phyloP scores from a whole-genome alignment of 1,140 invertebrate species.

The Pseudomyrmex flavicornis region DNA sequence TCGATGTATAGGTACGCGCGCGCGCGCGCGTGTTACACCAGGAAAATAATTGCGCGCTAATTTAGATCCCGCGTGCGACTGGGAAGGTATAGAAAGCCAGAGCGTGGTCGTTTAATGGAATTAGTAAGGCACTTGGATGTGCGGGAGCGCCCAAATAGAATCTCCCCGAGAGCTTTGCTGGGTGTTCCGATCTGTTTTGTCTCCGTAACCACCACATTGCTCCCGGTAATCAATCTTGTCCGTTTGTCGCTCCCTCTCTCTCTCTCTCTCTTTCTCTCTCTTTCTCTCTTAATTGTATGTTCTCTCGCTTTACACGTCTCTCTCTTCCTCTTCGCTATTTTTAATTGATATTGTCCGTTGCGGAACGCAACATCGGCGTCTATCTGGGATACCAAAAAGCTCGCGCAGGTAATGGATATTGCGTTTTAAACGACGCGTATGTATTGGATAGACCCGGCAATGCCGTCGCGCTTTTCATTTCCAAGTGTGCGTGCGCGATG shows the following conservation, averaged over 20 bases:
- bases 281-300: no score
- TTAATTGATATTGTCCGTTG: conserved; percentile 41
- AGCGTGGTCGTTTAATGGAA: conserved; percentile 69
- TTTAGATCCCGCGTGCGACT: conserved; percentile 63
- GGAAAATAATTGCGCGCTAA: conserved; percentile 70
- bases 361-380: conserved; percentile 37
- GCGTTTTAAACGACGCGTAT: conserved; percentile 39
- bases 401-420: conserved; percentile 35
- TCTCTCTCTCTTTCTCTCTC: background rate
- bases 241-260: conserved; percentile 25
- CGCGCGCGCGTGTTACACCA: background rate
- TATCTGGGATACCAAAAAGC: conserved; percentile 32
- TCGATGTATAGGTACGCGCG: no score
- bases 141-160: conserved; percentile 68
- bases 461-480: background rate
- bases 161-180: conserved; percentile 47
- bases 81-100: conserved; percentile 45
- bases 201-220: conserved; percentile 56
- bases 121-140: conserved; percentile 69
- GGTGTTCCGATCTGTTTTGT: conserved; percentile 72
- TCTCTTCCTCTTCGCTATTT: conserved; percentile 40
- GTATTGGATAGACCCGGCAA: background rate
- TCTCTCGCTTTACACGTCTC: no score
- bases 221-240: conserved; percentile 67
- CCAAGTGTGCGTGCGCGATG: background rate